Percentiles rank a stretch among this genome's conserved stretches.
Evolutionary conservation across 30 jellyfish, hydroid and myxozoan species (phyloP).

Genomic region (Sanderia malayensis): DNA sequence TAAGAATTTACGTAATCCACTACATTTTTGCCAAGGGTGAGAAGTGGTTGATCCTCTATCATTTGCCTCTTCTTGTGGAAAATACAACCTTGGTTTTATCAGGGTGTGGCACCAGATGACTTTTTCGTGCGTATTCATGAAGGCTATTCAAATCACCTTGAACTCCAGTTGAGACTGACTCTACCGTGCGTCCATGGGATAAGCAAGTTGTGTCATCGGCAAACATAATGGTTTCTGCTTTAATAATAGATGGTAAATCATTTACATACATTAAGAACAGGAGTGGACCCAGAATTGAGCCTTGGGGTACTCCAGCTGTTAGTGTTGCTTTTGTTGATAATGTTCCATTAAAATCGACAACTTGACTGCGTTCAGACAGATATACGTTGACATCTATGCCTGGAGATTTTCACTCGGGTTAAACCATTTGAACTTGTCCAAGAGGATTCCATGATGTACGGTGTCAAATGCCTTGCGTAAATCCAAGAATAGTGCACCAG

Average conservation of each 20-base stretch:
- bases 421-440: background rate
- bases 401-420: constrained; percentile 7
- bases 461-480: too few species aligned
- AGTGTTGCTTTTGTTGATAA: background rate
- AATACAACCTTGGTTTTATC: constrained; percentile 25
- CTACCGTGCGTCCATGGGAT: constrained; percentile 15
- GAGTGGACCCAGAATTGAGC: constrained; percentile 56
- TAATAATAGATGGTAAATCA: constrained; percentile 7
- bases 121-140: constrained; percentile 14
- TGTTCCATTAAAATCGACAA: constrained; percentile 31
- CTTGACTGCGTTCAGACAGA: constrained; percentile 28
- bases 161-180: constrained; percentile 6
- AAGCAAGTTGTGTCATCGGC: constrained; percentile 32
- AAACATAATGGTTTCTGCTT: constrained; percentile 2
- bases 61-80: constrained; percentile 27
- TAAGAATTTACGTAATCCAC: constrained; percentile 8
- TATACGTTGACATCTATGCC: constrained; percentile 19
- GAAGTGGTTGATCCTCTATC: constrained; percentile 17
- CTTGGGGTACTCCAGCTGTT: constrained; percentile 64
- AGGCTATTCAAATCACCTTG: constrained; percentile 28
- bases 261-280: constrained; percentile 16
- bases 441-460: constrained; percentile 19
- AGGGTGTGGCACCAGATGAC: constrained; percentile 34
- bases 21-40: background rate
- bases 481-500: constrained; percentile 25